Evolutionary conservation across 2,888 invertebrate species (phyloP).

Genomic region (Lepidocyrtinus sp.): DNA sequence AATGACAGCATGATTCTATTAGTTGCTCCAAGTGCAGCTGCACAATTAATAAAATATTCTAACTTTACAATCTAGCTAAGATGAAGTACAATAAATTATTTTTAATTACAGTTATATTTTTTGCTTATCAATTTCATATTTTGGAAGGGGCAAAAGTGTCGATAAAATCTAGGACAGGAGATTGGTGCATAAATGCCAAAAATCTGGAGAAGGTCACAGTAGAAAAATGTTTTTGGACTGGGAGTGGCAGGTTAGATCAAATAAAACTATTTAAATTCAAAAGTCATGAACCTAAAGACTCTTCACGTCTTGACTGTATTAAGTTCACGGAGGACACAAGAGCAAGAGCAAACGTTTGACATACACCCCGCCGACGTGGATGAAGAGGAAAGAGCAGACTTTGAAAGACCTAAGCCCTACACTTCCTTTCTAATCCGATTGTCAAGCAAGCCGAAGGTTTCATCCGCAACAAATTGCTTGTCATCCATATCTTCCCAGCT

Average conservation of each 20-base stretch:
- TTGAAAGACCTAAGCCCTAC: conserved; percentile 4
- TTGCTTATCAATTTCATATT: conserved; percentile 19
- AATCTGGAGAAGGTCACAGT: neutral
- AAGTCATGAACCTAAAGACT: too few relatives aligned
- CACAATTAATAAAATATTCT: too few relatives aligned
- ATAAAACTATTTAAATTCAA: too few relatives aligned
- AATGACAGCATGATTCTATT: too few relatives aligned
- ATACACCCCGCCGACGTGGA: conserved; percentile 29
- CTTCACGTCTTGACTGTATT: too few relatives aligned
- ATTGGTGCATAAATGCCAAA: conserved; percentile 33
- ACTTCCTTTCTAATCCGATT: conserved; percentile 37
- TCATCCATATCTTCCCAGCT: conserved; percentile 29
- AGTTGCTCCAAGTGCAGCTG: too few relatives aligned
- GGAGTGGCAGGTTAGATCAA: neutral
- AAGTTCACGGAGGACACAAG: too few relatives aligned
- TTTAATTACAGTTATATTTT: too few relatives aligned
- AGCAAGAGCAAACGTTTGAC: conserved; percentile 45
- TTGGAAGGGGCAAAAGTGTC: conserved; percentile 19
- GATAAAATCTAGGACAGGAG: conserved; percentile 22
- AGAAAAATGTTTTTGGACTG: conserved; percentile 34
- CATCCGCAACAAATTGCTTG: conserved; percentile 41
- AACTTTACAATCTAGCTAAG: too few relatives aligned
- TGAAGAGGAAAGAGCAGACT: conserved; percentile 3
- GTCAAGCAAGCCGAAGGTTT: neutral
- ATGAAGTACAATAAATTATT: too few relatives aligned